phyloP scores from a whole-genome alignment of 1,140 invertebrate genomes.

The Aphaenogaster floridana region DNA sequence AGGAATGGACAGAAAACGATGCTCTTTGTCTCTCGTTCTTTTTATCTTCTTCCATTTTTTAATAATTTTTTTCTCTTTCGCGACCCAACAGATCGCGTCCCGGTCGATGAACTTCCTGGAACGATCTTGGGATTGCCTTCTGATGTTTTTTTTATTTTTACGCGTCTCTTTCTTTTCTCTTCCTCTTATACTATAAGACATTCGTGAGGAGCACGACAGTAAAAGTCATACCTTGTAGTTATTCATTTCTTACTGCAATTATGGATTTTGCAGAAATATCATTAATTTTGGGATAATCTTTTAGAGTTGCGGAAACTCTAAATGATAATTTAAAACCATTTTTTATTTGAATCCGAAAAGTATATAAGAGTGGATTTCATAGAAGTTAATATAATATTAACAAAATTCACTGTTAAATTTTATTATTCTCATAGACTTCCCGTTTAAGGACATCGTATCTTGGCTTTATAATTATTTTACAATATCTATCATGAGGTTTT shows the following conservation, averaged over 20 bases:
- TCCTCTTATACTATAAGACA: constrained; percentile 61
- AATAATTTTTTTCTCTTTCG: constrained; percentile 70
- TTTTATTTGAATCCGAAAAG: no score
- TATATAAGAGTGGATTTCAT: not conserved
- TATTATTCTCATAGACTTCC: constrained; percentile 75
- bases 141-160: constrained; percentile 63
- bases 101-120: constrained; percentile 76
- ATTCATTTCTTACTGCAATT: constrained; percentile 28
- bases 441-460: constrained; percentile 77
- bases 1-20: constrained; percentile 67
- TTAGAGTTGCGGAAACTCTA: not conserved
- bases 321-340: not conserved
- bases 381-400: not conserved
- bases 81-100: constrained; percentile 68
- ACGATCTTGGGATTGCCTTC: constrained; percentile 74
- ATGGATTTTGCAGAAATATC: not conserved
- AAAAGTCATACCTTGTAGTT: constrained; percentile 59
- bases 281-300: not conserved
- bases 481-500: constrained; percentile 78
- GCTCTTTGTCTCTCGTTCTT: constrained; percentile 21
- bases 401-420: constrained; percentile 50
- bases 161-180: constrained; percentile 33
- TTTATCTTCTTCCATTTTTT: constrained; percentile 16
- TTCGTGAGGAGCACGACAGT: constrained; percentile 44
- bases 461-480: constrained; percentile 75